Conservation (phyloP, 2,113 vertebrate species). For the Numenius arquata region DNA sequence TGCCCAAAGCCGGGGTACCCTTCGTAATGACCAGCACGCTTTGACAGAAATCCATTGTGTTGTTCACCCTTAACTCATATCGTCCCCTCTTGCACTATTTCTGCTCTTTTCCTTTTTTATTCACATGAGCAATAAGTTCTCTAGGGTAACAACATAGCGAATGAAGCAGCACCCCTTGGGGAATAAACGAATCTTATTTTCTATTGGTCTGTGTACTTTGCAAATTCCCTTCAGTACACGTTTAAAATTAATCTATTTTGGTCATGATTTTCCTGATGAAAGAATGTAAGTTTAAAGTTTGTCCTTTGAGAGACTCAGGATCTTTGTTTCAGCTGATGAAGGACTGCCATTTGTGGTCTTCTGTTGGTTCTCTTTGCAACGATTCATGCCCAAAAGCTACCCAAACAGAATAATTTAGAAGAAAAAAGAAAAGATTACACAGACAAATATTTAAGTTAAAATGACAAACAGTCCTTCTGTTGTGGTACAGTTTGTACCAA, state of each 20-base stretch:
- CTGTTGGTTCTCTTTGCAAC: background rate
- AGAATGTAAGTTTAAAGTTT: background rate
- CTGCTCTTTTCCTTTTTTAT: background rate
- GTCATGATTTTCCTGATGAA: slow-evolving; percentile 14
- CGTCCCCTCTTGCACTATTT: background rate
- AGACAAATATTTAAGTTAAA: background rate
- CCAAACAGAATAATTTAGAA: background rate
- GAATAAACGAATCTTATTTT: background rate
- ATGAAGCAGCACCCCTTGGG: background rate
- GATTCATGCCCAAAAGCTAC: background rate
- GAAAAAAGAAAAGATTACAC: background rate
- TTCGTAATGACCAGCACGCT: rapidly evolving
- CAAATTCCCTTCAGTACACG: background rate
- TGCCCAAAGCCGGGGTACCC: background rate
- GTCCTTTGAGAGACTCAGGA: background rate
- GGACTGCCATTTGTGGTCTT: background rate
- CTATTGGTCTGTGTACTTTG: background rate
- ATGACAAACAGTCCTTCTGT: background rate
- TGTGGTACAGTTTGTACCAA: background rate
- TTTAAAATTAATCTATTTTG: slow-evolving; percentile 37
- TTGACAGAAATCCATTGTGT: background rate
- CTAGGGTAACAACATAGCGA: background rate
- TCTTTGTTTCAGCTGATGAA: background rate
- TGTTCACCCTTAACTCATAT: background rate
- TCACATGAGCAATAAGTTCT: background rate